Base-by-base conservation (phyloP, 2,113 vertebrate genomes). In the Lophotis ruficrista region DNA sequence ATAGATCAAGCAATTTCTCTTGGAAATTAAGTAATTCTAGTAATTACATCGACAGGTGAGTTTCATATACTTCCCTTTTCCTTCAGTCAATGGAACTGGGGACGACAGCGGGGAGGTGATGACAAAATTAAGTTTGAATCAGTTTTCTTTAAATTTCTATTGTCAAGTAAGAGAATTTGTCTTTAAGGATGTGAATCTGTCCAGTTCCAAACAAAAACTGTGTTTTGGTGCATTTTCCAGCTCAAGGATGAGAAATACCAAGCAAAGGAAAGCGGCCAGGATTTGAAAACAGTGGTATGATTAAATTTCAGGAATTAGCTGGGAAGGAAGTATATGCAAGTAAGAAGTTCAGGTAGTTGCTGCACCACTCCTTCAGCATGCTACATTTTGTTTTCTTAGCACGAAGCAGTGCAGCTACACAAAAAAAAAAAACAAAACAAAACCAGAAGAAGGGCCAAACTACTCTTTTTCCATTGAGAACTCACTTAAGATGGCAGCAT, bases 1-100 rank as follows among this genome's bases (percentile, higher is more conserved):
- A 60, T 24, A 25, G 30, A 47, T n/a, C 77, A 90, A 94, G 86
- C 51, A 48, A 3, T 66, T 87, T 35, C n/a, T 75, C 86, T 53
- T 5, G 3, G n/a, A 89, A 89, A 8, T 35, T 9, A 53, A 78
- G 17, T 24, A 54, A 37, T 75, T 73, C 35, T 58, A 73, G 12
- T 62, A 62, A 86, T 58, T 73, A 28, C 19, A 57, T 24, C 47
- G 24, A 60, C 0, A 14, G 69, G 37, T 20, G 17, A 89, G 30
- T 75, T 86, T 72, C 76, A 92, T 56, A 89, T 51, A 89, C 88
- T 92, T 92, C 93, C 86, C 69, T 81, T 84, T 30, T 10, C 69
- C 64, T 68, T 75, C 57, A 24, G 5, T 25, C 54, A 80, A 38
- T 0, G n/a, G 37, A 93, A 83, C 12, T 38, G 33, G 33, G 18